phyloP scores from a whole-genome alignment of 2,888 invertebrate genomes.

The Cecidostiba fungosa region DNA sequence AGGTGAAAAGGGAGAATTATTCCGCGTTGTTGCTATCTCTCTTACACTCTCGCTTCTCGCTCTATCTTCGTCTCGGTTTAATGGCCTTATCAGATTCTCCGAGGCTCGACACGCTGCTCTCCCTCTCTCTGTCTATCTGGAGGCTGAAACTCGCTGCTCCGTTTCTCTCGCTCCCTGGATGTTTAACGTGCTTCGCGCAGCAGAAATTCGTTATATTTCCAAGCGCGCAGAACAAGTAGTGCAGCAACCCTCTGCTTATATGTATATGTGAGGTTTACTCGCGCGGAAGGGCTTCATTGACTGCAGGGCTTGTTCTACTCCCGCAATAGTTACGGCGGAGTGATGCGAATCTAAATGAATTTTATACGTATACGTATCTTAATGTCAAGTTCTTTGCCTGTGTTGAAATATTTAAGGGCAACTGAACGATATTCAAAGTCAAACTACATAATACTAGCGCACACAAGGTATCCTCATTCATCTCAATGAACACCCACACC shows the following conservation, averaged over 20 bases:
- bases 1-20: constrained; percentile 22
- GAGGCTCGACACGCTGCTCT: not conserved
- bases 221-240: not conserved
- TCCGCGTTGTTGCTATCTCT: not conserved
- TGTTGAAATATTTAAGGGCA: not conserved
- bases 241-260: not conserved
- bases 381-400: not conserved
- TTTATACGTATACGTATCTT: not conserved
- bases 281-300: not conserved
- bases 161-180: not conserved
- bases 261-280: not conserved
- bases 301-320: not conserved
- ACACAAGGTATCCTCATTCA: not conserved
- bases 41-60: not conserved
- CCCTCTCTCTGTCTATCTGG: not conserved
- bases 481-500: not conserved
- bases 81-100: constrained; percentile 36
- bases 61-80: not conserved
- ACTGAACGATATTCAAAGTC: not conserved
- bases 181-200: not conserved
- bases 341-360: not conserved
- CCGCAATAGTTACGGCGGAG: not conserved
- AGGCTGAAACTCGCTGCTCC: constrained; percentile 11
- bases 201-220: constrained; percentile 31
- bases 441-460: not conserved